These are phyloP conservation scores for Odontesthes bonariensis DNA, from an alignment of 2,113 vertebrate species.

Conservation along the genomic window DNA sequence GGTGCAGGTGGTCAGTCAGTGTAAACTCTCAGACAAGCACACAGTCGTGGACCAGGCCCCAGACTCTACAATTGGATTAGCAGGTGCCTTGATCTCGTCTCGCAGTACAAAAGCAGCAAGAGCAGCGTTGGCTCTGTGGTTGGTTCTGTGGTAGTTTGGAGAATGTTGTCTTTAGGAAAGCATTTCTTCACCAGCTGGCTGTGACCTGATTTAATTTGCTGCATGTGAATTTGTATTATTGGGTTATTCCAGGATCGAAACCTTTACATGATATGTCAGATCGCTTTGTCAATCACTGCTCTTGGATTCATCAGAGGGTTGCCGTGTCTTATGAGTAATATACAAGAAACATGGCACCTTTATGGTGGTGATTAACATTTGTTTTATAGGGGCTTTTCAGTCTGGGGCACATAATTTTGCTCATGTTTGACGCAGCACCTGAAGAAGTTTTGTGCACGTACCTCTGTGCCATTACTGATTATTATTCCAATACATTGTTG, in stretches of 20 bases:
- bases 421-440: neutral
- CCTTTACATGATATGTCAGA: neutral
- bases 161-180: neutral
- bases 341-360: neutral
- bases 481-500: neutral
- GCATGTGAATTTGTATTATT: neutral
- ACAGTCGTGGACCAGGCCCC: constrained; percentile 14
- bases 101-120: constrained; percentile 19
- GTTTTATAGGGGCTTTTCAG: neutral
- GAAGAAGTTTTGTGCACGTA: neutral
- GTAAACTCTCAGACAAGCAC: constrained; percentile 36
- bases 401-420: neutral
- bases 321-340: neutral
- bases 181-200: neutral
- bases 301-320: neutral
- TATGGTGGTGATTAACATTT: neutral
- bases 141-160: neutral
- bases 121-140: neutral
- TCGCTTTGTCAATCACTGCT: constrained; percentile 15
- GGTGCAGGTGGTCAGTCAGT: constrained; percentile 42
- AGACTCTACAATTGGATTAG: constrained; percentile 9
- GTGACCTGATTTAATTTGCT: constrained; percentile 4
- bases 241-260: neutral
- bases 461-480: neutral
- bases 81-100: constrained; percentile 13